A percentile compares a stretch with the other conserved stretches of the same genome.
phyloP scores from a whole-genome alignment of 2,888 invertebrate genomes.

The Amitus sp. region DNA sequence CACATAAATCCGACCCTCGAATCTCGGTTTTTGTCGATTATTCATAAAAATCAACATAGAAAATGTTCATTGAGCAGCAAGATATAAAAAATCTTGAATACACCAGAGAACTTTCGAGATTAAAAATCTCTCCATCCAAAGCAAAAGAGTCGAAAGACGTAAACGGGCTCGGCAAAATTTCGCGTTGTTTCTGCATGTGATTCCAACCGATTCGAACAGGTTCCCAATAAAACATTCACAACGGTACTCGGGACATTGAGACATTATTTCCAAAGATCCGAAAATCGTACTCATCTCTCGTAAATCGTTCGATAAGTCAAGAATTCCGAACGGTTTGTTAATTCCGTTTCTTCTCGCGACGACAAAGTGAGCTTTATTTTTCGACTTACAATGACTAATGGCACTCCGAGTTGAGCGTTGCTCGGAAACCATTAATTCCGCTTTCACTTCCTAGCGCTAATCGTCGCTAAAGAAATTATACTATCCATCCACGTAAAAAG shows the following conservation, averaged over 20 bases:
- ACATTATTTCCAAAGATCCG: not conserved
- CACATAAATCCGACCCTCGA: too few relatives aligned
- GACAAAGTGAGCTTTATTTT: slow-evolving; percentile 16
- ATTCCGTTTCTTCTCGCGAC: not conserved
- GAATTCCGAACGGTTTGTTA: not conserved
- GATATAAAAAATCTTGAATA: too few relatives aligned
- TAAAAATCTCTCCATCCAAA: too few relatives aligned
- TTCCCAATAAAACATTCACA: slow-evolving; percentile 26
- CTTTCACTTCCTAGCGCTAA: slow-evolving; percentile 45
- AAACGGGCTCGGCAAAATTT: slow-evolving; percentile 18
- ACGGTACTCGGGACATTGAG: slow-evolving; percentile 6
- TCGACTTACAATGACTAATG: slow-evolving; percentile 30
- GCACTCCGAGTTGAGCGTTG: slow-evolving; percentile 27
- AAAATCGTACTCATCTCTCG: not conserved
- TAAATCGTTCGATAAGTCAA: not conserved
- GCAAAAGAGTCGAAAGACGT: slow-evolving; percentile 14
- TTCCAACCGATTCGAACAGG: slow-evolving; percentile 17
- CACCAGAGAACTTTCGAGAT: slow-evolving; percentile 21
- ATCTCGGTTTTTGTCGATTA: too few relatives aligned
- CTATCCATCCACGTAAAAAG: slow-evolving; percentile 42
- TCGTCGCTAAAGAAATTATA: slow-evolving; percentile 40
- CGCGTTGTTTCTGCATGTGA: slow-evolving; percentile 30
- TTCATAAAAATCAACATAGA: too few relatives aligned
- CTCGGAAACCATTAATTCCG: slow-evolving; percentile 36
- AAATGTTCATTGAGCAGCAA: too few relatives aligned